Base-by-base conservation (phyloP, 1,140 invertebrate genomes). In the Pseudobourletiella spinata region DNA sequence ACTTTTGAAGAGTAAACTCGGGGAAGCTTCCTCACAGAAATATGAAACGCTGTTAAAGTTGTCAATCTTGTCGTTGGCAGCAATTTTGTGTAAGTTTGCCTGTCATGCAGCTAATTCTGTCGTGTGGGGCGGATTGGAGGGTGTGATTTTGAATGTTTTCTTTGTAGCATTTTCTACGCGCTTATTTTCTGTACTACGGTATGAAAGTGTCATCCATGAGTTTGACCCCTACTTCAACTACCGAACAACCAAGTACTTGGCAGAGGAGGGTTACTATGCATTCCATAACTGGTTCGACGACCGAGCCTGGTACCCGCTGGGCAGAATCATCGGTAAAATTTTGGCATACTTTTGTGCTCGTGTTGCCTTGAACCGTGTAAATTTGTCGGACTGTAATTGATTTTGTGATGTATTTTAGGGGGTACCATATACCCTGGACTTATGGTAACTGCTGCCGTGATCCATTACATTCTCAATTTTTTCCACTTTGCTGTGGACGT, bases 191-290 rank as follows among this genome's bases (percentile, higher is more conserved):
- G 94, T 98, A n/a, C 76, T 98, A 56, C 81, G 93, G 48, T 98
- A 95, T 77, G 95, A 98, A 76, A 95, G 91, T 76, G 93, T 98
- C 3, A 98, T 98, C 71, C 95, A 98, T 78, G 95, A 98, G 77
- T 98, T 98, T 78, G 95, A 98, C 86, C 95, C 95, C 1, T 98
- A 98, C 74, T 98, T 98, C 74, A 98, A 98, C 78, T 98, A 98
- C 76, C 83, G 95, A 71, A 97, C 95, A 35, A 98, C 95, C 14
- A 86, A 91, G 68, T 98, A 86, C 75, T 78, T 98, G 56, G 84
- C 91, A 2, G 93, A 98, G 76, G 87, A 98, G 79, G 95, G 95
- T 2, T 98, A 97, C 76, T 98, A 98, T 77, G 88, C 86, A 62
- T 98, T 98, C 76, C 92, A 97, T 75, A 98, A 98, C 76, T 98